A percentile compares a stretch with the other conserved stretches of the same genome.
phyloP scores from a whole-genome alignment of 2,797 vertebrate species.

The Alfaro cultratus region DNA sequence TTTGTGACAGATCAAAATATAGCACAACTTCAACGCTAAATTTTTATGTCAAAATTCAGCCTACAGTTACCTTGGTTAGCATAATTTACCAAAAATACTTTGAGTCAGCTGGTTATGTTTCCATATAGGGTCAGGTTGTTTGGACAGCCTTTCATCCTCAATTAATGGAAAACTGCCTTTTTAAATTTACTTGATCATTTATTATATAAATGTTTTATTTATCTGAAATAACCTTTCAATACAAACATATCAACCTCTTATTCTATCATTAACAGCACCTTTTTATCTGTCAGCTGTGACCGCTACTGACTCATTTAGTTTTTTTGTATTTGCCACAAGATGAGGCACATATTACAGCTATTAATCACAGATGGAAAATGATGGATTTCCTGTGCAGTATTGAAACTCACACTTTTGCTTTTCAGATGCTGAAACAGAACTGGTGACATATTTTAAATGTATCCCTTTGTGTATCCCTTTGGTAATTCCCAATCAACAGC shows the following conservation, averaged over 20 bases:
- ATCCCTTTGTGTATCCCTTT: not conserved
- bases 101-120: not conserved
- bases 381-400: not conserved
- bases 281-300: not conserved
- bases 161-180: not conserved
- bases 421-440: not conserved
- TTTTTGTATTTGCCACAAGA: not conserved
- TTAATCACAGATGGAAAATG: not conserved
- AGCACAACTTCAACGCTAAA: not conserved
- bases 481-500: conserved; percentile 1
- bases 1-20: not conserved
- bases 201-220: not conserved
- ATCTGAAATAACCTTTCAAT: not conserved
- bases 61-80: not conserved
- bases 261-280: not conserved
- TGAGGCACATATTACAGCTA: not conserved
- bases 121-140: not conserved
- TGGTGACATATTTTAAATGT: not conserved
- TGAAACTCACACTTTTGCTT: not conserved
- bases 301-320: not conserved
- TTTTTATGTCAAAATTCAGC: not conserved
- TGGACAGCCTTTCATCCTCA: not conserved
- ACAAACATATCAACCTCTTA: not conserved
- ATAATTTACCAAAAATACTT: not conserved
- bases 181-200: not conserved